Evolutionary conservation across 2,888 invertebrate genomes (phyloP), one percentile per base, ranked within the genome.

Genomic region (Sarcophaga carnaria): DNA sequence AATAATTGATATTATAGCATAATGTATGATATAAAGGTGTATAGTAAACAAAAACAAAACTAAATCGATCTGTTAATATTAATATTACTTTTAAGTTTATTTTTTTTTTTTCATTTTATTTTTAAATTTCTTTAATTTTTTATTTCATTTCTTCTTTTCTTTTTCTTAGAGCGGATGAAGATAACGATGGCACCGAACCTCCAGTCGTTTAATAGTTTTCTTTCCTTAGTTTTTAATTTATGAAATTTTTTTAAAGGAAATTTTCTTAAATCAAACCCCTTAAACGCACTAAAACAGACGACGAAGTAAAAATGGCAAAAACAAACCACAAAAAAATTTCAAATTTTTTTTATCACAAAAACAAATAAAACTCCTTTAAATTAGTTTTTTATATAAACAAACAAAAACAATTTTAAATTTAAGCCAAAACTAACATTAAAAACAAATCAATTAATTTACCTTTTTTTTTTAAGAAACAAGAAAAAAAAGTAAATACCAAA

Each of bases 171-270:
- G 89, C 89, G 85, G 90, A 92, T 82, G 91, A 92, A 76, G 90
- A 90, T 72, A 89, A 88, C 80, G 93, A 92, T 80, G 93, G 93
- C 89, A 92, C 93, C 88, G 93, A 93, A 90, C 93, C 93, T 88
- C 93, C 93, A 90, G 93, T 93, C 90, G 93, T 93, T 90, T 93
- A 92, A 91, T 79, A 86, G 80, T 69, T 83, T 66, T 69, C 17
- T 59, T n/a, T 66, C 27, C 54, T 80, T 89, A 90, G 90, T 83
- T 88, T 87, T 88, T 88, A 87, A 81, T 47, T 72, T 66, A 86
- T 62, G 59, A 79, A 75, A 54, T 77, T 74, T 80, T 80, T 77
- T 47, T 14, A 66, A 70, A 75, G 64, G 4, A 69, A 69, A 69
- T 47, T 76, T 78, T 81, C 82, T 83, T 78, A 81, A 84, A 82